phyloP scores from a whole-genome alignment of 2,797 vertebrate species.

The Sciurus vulgaris region DNA sequence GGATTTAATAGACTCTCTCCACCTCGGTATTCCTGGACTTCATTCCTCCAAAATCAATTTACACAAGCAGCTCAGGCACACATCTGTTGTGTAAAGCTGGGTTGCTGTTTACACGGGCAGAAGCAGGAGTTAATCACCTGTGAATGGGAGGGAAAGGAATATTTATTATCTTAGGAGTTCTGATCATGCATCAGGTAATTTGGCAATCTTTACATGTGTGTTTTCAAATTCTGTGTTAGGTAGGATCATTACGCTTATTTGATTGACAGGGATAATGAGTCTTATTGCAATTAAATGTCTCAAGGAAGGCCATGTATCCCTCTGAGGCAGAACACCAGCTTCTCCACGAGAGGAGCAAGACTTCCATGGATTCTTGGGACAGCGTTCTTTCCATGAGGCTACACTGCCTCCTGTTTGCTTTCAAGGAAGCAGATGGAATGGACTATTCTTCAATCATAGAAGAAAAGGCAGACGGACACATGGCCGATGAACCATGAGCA shows the following conservation, averaged over 20 bases:
- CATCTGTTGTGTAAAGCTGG: accelerated
- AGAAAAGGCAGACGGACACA: accelerated
- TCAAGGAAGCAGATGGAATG: not conserved
- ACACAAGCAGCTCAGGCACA: not conserved
- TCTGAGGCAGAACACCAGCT: accelerated
- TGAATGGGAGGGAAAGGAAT: not conserved
- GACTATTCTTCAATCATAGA: not conserved
- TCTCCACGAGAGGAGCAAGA: accelerated
- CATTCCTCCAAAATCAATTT: not conserved
- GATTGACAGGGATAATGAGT: not conserved
- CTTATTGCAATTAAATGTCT: not conserved
- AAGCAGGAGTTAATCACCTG: no score
- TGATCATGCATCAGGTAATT: not conserved
- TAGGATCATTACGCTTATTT: accelerated
- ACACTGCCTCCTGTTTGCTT: not conserved
- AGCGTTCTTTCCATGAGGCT: accelerated
- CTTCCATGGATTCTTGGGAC: no score
- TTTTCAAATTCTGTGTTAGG: not conserved
- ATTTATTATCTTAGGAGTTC: no score
- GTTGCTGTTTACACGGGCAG: accelerated
- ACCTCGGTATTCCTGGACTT: not conserved
- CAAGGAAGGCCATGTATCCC: not conserved
- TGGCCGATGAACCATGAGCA: accelerated
- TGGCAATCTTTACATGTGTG: accelerated
- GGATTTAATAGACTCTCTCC: not conserved